Evolutionary conservation across 2,113 vertebrate genomes (phyloP), one percentile per base, ranked within the genome.

Genomic region (Eudyptes chrysolophus): DNA sequence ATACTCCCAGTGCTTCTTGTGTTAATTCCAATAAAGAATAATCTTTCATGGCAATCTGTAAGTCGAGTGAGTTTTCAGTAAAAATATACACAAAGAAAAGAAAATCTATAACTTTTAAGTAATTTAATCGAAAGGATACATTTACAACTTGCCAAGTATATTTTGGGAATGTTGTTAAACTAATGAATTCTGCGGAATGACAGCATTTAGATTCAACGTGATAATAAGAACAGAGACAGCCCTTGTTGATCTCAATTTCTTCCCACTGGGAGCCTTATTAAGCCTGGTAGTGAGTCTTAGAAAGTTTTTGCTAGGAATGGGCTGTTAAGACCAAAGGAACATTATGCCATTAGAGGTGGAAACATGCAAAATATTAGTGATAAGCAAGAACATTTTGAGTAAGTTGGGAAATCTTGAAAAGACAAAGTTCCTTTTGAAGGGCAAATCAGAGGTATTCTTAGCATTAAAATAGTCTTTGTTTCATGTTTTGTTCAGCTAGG

Each of bases 181-280:
- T 97, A 97, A 97, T 97, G 97, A 97, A 96, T 97, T 97, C 92
- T 94, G 91, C 93, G 93, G 93, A 96, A 92, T 86, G 91, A 96
- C 87, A 97, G 89, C 94, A 74, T 87, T 93, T 95, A 96, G 89
- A 91, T 94, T 96, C 89, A 79, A 89, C 84, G 62, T 93, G 91
- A 83, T 96, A 97, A 97, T 96, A 95, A 96, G 96, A 89, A 92
- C 87, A 74, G 91, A 93, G 89, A 93, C 75, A 94, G 92, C 93
- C 78, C 96, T 95, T 95, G 95, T 96, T 97, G 95, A 96, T 97
- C 95, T 97, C 94, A 77, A 2, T 87, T 97, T 96, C 94, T 96
- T 71, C 87, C 95, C 95, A 81, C 62, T 95, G 97, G 96, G 97
- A 97, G 87, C 87, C 82, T 97, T 96, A 92, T 97, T 97, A 96